phyloP scores from a whole-genome alignment of 1,140 invertebrate species.

The Bilobella aurantiaca region DNA sequence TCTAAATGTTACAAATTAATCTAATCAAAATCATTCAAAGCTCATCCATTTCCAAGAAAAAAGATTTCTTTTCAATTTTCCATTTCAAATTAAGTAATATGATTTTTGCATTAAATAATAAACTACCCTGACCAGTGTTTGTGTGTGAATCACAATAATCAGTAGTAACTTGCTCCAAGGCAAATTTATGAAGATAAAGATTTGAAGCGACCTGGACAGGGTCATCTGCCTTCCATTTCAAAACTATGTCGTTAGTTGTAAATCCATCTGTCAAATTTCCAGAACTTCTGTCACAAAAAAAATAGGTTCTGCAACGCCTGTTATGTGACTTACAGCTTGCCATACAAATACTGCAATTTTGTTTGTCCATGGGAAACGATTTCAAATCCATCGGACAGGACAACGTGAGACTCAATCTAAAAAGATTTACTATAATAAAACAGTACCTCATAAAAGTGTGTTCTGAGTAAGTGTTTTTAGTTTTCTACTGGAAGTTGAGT shows the following conservation, averaged over 20 bases:
- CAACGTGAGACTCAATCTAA: neutral
- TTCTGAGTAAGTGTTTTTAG: too few species aligned
- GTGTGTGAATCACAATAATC: conserved; percentile 92
- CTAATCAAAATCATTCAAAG: neutral
- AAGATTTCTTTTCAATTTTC: neutral
- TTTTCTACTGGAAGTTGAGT: too few species aligned
- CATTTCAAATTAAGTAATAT: neutral
- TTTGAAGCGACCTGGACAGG: conserved; percentile 90
- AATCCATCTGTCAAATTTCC: conserved; percentile 54
- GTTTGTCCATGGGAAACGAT: conserved; percentile 10
- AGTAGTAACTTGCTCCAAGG: conserved; percentile 79
- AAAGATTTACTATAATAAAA: neutral
- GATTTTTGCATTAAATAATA: too few species aligned
- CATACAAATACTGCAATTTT: conserved; percentile 1
- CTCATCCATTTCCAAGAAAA: conserved; percentile 41
- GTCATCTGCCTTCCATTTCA: conserved; percentile 85
- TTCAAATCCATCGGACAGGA: conserved; percentile 11
- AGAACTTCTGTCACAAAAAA: conserved; percentile 1
- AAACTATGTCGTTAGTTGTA: conserved; percentile 87
- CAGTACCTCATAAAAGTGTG: too few species aligned
- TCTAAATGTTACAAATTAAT: conserved; percentile 36
- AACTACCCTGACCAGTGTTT: conserved; percentile 82
- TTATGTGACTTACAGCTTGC: conserved; percentile 6
- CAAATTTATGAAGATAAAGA: conserved; percentile 83
- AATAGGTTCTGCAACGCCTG: too few species aligned